Conservation (phyloP, 2,888 invertebrate genomes). For the Chloroclystis v-ata region DNA sequence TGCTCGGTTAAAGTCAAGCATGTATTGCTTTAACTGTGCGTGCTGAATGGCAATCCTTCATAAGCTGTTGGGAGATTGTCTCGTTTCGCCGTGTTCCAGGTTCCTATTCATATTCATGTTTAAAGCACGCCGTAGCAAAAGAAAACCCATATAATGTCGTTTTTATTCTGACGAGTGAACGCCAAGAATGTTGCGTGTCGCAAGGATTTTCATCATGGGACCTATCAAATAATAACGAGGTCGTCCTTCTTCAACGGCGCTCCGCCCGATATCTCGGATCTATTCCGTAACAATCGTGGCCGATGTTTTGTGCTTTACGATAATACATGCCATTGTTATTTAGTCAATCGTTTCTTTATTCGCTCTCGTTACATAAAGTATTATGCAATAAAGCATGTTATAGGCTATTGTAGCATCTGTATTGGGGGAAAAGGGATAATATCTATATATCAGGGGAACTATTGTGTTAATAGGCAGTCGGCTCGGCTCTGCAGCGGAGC, state of each 20-base stretch:
- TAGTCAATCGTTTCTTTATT: conserved; percentile 49
- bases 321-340: conserved; percentile 57
- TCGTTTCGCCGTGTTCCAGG: conserved; percentile 49
- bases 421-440: conserved; percentile 35
- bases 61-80: conserved; percentile 60
- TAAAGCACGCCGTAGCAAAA: conserved; percentile 44
- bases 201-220: conserved; percentile 70
- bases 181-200: conserved; percentile 71
- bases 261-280: conserved; percentile 60
- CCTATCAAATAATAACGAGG: conserved; percentile 74
- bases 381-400: conserved; percentile 32
- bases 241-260: conserved; percentile 56
- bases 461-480: conserved; percentile 52
- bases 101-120: conserved; percentile 67
- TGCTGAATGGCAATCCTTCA: conserved; percentile 68
- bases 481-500: conserved; percentile 52
- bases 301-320: conserved; percentile 64
- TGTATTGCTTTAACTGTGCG: conserved; percentile 52
- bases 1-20: conserved; percentile 27
- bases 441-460: conserved; percentile 45
- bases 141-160: conserved; percentile 64
- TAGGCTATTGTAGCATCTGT: conserved; percentile 30
- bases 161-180: conserved; percentile 70
- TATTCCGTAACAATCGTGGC: conserved; percentile 58
- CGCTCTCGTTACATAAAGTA: conserved; percentile 39